Percentiles rank a stretch among this genome's conserved stretches.
These are phyloP conservation scores for Odontomachus brunneus DNA, from an alignment of 1,140 invertebrate species.

Conservation along the genomic window DNA sequence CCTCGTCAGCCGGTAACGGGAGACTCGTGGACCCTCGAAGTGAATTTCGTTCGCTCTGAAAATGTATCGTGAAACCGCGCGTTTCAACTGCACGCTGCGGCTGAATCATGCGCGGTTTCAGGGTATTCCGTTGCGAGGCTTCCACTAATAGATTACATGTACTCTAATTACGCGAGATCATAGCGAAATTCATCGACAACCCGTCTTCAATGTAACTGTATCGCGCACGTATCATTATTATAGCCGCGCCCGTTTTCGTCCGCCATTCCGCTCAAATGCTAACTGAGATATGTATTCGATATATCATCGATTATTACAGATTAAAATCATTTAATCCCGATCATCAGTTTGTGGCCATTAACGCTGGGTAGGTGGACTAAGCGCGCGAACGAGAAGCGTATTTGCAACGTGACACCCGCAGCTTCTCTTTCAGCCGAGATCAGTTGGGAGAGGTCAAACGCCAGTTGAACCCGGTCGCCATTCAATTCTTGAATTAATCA, in stretches of 20 bases:
- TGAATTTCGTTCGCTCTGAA: background rate
- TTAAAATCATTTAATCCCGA: slow-evolving; percentile 48
- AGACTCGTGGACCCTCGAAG: too few species aligned
- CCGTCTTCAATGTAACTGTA: background rate
- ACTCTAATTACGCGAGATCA: slow-evolving; percentile 10
- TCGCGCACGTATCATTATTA: slow-evolving; percentile 13
- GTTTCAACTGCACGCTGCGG: too few species aligned
- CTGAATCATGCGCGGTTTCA: too few species aligned
- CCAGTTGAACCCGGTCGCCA: slow-evolving; percentile 28
- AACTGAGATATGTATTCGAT: slow-evolving; percentile 33
- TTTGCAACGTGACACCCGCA: slow-evolving; percentile 9
- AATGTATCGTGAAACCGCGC: background rate
- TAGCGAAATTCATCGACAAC: slow-evolving; percentile 14
- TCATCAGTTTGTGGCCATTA: slow-evolving; percentile 42
- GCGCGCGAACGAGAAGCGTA: background rate
- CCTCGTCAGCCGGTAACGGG: too few species aligned
- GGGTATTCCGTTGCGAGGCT: background rate
- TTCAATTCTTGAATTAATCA: slow-evolving; percentile 50
- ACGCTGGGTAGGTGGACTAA: background rate
- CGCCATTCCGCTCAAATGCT: slow-evolving; percentile 34
- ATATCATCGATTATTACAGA: slow-evolving; percentile 34
- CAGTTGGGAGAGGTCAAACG: slow-evolving; percentile 17
- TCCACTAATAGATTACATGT: background rate
- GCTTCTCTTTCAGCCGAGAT: slow-evolving; percentile 34
- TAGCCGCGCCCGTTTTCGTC: background rate